Evolutionary conservation across 2,888 invertebrate species (phyloP).

Genomic region (Pegoplata infirma): DNA sequence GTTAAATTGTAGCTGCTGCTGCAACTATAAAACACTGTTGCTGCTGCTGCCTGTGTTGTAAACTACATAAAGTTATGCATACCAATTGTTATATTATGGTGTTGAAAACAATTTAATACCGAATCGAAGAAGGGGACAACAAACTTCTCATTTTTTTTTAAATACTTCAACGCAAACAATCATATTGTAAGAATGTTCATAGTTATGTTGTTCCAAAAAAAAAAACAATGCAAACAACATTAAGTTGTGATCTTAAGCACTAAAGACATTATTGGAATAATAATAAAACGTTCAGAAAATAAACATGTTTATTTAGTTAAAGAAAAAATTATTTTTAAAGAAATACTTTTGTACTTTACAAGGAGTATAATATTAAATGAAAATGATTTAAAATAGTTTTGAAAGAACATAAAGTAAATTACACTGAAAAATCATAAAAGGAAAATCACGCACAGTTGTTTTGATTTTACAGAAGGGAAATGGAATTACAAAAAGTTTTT

Average conservation of each 20-base stretch:
- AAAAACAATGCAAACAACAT: too few species aligned
- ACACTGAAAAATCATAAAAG: conserved; percentile 39
- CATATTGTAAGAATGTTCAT: conserved; percentile 23
- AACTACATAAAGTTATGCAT: conserved; percentile 59
- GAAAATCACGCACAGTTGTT: conserved; percentile 13
- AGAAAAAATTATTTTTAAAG: not conserved
- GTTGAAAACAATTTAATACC: conserved; percentile 62
- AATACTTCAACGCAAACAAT: conserved; percentile 35
- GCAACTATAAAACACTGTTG: too few species aligned
- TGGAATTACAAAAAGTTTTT: too few species aligned
- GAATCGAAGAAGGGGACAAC: conserved; percentile 48
- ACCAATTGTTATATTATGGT: conserved; percentile 56
- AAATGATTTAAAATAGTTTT: conserved; percentile 56
- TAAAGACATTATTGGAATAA: conserved; percentile 61
- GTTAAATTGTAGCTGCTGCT: conserved; percentile 37
- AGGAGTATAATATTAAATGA: conserved; percentile 35
- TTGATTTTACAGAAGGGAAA: not conserved
- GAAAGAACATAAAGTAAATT: conserved; percentile 47
- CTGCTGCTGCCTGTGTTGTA: conserved; percentile 45
- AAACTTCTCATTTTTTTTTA: too few species aligned
- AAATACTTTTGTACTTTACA: not conserved
- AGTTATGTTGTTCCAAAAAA: conserved; percentile 51
- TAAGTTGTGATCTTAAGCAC: conserved; percentile 45
- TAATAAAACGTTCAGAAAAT: conserved; percentile 52
- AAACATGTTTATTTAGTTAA: conserved; percentile 57